Conservation (phyloP, 2,888 invertebrate genomes). For the Drosophila stalkeri region DNA sequence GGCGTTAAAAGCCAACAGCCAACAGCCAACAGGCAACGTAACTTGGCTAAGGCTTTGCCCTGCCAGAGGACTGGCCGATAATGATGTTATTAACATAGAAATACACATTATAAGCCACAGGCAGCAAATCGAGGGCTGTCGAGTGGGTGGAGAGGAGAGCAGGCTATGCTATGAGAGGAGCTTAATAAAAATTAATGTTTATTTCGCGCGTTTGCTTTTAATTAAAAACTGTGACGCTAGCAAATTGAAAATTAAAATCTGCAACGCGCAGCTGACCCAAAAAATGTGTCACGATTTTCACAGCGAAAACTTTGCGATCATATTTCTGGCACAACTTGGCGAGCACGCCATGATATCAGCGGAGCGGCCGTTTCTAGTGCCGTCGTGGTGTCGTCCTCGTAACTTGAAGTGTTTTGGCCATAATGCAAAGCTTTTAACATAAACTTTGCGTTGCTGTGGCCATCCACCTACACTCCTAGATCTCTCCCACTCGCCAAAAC, state of each 20-base stretch:
- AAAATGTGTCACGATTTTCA: conserved; percentile 49
- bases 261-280: conserved; percentile 52
- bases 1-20: conserved; percentile 71
- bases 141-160: background rate
- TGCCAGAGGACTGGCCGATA: conserved; percentile 42
- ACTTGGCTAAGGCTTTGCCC: conserved; percentile 3
- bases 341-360: background rate
- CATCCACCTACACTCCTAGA: background rate
- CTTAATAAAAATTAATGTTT: conserved; percentile 74
- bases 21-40: background rate
- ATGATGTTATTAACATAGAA: conserved; percentile 77
- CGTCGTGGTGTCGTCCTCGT: conserved; percentile 25
- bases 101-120: conserved; percentile 69
- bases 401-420: conserved; percentile 69
- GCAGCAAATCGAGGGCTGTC: conserved; percentile 13
- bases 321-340: conserved; percentile 18
- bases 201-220: conserved; percentile 70
- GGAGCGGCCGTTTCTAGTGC: conserved; percentile 10
- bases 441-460: conserved; percentile 58
- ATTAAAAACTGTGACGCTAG: conserved; percentile 71
- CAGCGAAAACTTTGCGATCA: conserved; percentile 31
- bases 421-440: conserved; percentile 69
- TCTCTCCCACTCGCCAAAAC: background rate
- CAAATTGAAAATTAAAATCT: conserved; percentile 68
- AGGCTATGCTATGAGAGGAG: background rate